These are phyloP conservation scores for Perca schrenkii DNA, from an alignment of 2,113 vertebrate species.

Conservation along the genomic window DNA sequence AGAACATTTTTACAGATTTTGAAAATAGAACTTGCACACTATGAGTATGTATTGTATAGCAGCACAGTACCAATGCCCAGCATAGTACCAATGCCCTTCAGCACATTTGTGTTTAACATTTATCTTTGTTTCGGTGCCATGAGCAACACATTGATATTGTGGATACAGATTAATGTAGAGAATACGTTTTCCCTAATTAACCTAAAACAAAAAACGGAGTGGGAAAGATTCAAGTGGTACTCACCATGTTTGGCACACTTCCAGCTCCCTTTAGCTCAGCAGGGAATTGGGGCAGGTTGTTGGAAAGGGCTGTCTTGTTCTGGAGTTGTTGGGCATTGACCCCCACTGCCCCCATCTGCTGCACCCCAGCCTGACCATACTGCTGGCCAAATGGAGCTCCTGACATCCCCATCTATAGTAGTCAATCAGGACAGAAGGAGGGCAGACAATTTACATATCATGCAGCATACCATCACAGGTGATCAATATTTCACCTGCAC, in stretches of 20 bases:
- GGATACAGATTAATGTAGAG: neutral
- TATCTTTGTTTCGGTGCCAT: neutral
- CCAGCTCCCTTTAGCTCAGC: constrained; percentile 92
- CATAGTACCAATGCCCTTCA: too few relatives aligned
- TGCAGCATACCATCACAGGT: constrained; percentile 2
- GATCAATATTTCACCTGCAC: neutral
- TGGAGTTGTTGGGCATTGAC: constrained; percentile 91
- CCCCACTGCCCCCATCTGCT: constrained; percentile 91
- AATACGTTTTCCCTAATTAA: neutral
- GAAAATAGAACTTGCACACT: neutral
- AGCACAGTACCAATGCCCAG: neutral
- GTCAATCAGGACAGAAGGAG: constrained; percentile 48
- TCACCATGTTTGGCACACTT: constrained; percentile 96
- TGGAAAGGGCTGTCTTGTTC: constrained; percentile 91
- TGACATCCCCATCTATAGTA: constrained; percentile 91
- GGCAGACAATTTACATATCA: constrained; percentile 19
- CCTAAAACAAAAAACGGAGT: neutral
- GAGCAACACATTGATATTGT: neutral
- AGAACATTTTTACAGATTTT: neutral
- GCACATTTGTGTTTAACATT: neutral
- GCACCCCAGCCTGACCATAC: constrained; percentile 91
- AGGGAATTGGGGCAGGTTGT: constrained; percentile 91
- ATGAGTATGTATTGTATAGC: neutral
- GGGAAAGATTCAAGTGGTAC: constrained; percentile 43
- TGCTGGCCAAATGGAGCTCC: constrained; percentile 92